These are phyloP conservation scores for Tetragonisca angustula DNA, from an alignment of 2,888 invertebrate genomes.

Conservation along the genomic window DNA sequence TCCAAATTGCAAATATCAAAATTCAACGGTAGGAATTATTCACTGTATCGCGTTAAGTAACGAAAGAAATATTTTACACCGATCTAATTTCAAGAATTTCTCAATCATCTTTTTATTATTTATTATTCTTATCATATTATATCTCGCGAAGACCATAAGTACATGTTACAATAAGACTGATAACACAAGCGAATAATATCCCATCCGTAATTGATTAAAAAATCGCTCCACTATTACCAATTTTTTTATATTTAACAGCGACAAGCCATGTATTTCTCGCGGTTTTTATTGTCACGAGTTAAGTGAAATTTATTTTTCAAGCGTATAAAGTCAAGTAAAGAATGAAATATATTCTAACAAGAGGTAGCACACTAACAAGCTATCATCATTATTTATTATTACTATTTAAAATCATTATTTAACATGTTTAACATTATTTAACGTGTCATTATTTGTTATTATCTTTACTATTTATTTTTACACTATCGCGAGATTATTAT, in stretches of 20 bases:
- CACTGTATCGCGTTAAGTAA: background rate
- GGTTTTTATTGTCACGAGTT: background rate
- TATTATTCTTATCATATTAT: slow-evolving; percentile 44
- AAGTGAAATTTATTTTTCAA: background rate
- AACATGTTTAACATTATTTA: too few relatives aligned
- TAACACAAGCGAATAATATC: slow-evolving; percentile 11
- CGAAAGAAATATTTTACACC: background rate
- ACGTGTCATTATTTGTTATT: too few relatives aligned
- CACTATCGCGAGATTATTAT: too few relatives aligned
- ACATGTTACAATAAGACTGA: slow-evolving; percentile 11
- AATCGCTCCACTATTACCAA: background rate
- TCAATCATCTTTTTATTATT: slow-evolving; percentile 25
- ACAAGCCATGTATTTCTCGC: background rate
- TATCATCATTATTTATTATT: too few relatives aligned
- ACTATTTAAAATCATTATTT: too few relatives aligned
- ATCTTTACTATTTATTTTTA: too few relatives aligned
- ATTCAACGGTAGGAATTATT: background rate
- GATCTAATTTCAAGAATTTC: slow-evolving; percentile 24
- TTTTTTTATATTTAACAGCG: background rate
- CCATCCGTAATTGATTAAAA: background rate
- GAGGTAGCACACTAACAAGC: background rate
- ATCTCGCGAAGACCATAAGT: slow-evolving; percentile 13
- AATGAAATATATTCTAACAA: background rate
- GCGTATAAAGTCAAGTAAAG: background rate
- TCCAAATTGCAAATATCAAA: too few relatives aligned